Base-by-base conservation (phyloP, 2,888 invertebrate species). In the Teinopalpus imperialis region DNA sequence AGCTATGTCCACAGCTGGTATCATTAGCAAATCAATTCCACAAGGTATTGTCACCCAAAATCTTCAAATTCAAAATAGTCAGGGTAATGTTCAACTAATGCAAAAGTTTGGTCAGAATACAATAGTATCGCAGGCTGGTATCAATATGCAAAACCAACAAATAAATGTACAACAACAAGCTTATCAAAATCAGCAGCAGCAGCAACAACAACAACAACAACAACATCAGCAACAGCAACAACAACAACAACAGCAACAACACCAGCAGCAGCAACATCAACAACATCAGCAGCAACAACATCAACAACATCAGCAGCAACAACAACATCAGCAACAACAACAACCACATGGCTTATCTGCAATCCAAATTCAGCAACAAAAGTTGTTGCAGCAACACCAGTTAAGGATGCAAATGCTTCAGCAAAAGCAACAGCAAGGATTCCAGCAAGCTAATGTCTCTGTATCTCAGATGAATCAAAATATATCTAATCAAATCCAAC, bases 361-460 rank as follows among this genome's bases (percentile, higher is more conserved):
- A 44, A 87, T 86, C 63, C 89, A 86, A 52, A 81, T 85, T 36
- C 88, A 87, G 53, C 88, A 90, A 52, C 91, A 91, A 53, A 90
- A 90, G 36, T 72, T 91, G 59, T 72, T 91, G 37, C 91, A 91
- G 60, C 91, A 91, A 62, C 91, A 90, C 48, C 91, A 90, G 49
- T 72, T 90, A 3, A 83, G 90, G 59, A 90, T 90, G 81, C 85
- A 86, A 60, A 83, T 87, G 80, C 53, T 89, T 21, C 76, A 75
- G 50, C 63, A 65, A 40, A 63, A 53, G 13, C n/a, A 16, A 4
- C 63, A 64, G 52, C 82, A 83, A 53, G 60, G 59, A 27, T 83
- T 80, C 50, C 78, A 75, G 7, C 90, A 90, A 52, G 69, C 81
- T 5, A 86, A 81, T 57, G 75, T 80, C 0, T 74, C 82, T 13